Percentiles rank a stretch among this genome's conserved stretches.
These are phyloP conservation scores for Habrosyne pyritoides DNA, from an alignment of 2,888 invertebrate genomes.

Conservation along the genomic window DNA sequence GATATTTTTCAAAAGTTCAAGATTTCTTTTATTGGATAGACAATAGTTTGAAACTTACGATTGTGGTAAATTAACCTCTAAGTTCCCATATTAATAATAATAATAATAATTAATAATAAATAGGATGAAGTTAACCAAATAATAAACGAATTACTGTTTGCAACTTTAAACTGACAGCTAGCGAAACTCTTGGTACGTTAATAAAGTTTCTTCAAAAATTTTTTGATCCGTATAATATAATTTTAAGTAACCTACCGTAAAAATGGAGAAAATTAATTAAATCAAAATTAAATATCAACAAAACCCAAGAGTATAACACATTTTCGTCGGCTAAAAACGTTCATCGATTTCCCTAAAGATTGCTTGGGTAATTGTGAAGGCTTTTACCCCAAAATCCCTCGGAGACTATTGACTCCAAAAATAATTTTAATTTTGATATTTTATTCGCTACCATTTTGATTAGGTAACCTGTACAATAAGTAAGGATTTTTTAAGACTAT, in stretches of 20 bases:
- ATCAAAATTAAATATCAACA: neutral
- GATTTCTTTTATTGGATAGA: no score
- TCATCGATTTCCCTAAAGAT: conserved; percentile 44
- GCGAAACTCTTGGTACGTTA: no score
- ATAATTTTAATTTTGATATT: neutral
- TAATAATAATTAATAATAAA: no score
- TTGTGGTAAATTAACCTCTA: no score
- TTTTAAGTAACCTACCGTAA: neutral
- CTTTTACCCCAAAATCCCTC: conserved; percentile 13
- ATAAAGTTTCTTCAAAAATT: no score
- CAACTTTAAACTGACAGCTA: no score
- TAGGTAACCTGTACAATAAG: neutral
- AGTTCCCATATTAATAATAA: no score
- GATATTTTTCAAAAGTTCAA: no score
- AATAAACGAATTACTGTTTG: no score
- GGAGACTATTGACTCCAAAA: neutral
- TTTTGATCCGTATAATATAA: neutral
- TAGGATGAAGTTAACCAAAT: no score
- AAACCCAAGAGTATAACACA: neutral
- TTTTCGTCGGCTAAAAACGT: conserved; percentile 3
- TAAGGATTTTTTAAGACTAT: no score
- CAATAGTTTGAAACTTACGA: no score
- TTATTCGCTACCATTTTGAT: neutral
- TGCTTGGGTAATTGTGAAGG: conserved; percentile 34
- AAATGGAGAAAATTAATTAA: neutral